Base-by-base conservation (phyloP, 2,113 vertebrate species). In the Brachypteracias leptosomus region DNA sequence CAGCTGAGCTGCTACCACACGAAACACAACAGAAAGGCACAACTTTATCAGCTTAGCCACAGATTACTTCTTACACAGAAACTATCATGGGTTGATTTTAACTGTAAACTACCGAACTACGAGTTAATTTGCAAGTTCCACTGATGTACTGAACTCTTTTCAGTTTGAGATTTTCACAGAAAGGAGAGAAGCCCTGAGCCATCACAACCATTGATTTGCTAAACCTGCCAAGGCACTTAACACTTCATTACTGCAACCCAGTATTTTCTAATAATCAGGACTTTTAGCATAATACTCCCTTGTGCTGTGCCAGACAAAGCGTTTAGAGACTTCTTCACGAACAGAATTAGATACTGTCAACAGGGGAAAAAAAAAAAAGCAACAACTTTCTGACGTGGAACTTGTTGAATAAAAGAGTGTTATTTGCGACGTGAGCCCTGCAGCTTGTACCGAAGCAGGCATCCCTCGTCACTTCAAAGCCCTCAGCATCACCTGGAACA, bases 181-280 rank as follows among this genome's bases (percentile, higher is more conserved):
- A 29, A 8, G 62, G 91, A 86, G 90, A 95, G 96, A 77, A 36
- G 16, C 74, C 93, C 57, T 38, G 93, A 97, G 96, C 94, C 83
- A 92, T 26, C 80, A 68, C 88, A 93, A 91, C 79, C 95, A 91
- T 38, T 73, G 90, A 57, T 68, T 85, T 93, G 83, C 94, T 94
- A 88, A 96, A 97, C 86, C 88, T 88, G 94, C 86, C 77, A 92
- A 92, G 85, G 90, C 89, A 89, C 81, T 92, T 93, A 94, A 78
- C 94, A 68, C 86, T 94, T 91, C 94, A 89, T 93, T 92, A 63
- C 88, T 35, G 89, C 85, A 40, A 47, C 49, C 76, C 81, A 72
- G 61, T 26, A 58, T 94, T 92, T 90, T 62, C 89, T 82, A 93
- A 94, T 65, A 84, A 81, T 29, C 51, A 66, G 55, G 73, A 62